Conservation (phyloP, 2,113 vertebrate species). For the Mola mola region DNA sequence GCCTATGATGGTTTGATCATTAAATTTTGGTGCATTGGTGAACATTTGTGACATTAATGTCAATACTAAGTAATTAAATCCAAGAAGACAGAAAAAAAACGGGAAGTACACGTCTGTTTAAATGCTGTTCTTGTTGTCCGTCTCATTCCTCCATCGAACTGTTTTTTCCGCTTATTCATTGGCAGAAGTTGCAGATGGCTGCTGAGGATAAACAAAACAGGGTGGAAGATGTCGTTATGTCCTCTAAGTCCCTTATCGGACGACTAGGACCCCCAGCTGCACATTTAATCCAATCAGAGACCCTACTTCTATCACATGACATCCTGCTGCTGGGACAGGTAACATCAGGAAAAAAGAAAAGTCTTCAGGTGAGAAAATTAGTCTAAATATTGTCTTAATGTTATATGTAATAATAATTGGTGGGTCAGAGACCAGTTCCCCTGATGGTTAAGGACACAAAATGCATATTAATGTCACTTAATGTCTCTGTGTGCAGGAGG, state of each 20-base stretch:
- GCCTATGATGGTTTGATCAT: not conserved
- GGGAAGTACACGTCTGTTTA: too few relatives aligned
- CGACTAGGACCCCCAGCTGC: slow-evolving; percentile 63
- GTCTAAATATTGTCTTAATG: too few relatives aligned
- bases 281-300: slow-evolving; percentile 75
- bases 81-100: too few relatives aligned
- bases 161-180: not conserved
- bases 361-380: slow-evolving; percentile 81
- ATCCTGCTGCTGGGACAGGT: slow-evolving; percentile 80
- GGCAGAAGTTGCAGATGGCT: slow-evolving; percentile 79
- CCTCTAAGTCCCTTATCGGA: slow-evolving; percentile 78
- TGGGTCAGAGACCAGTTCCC: too few relatives aligned
- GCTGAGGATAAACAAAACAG: slow-evolving; percentile 73
- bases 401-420: too few relatives aligned
- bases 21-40: not conserved
- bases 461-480: too few relatives aligned
- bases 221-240: slow-evolving; percentile 65
- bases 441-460: too few relatives aligned
- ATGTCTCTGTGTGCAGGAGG: slow-evolving; percentile 63
- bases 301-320: slow-evolving; percentile 77
- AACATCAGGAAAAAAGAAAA: slow-evolving; percentile 74
- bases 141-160: not conserved
- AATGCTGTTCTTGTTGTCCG: not conserved
- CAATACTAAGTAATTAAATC: not conserved
- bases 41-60: not conserved